A percentile compares a stretch with the other conserved stretches of the same genome.
These are phyloP conservation scores for Falcaria lacertinaria DNA, from an alignment of 2,888 invertebrate genomes.

Conservation along the genomic window DNA sequence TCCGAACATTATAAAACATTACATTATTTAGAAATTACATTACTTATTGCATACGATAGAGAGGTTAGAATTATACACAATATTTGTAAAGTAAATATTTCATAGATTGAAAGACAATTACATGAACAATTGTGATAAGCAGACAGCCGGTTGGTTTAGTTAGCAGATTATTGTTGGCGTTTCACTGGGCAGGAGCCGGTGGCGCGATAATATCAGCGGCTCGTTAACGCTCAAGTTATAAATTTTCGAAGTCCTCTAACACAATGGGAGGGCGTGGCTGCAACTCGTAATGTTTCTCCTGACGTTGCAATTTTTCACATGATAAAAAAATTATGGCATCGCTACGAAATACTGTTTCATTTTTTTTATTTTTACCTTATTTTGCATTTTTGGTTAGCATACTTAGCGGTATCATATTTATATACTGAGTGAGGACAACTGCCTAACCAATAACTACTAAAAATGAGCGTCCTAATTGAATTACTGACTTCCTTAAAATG, in stretches of 20 bases:
- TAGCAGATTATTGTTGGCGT: slow-evolving; percentile 38
- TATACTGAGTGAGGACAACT: too few species aligned
- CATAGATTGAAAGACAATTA: slow-evolving; percentile 19
- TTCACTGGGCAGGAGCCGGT: slow-evolving; percentile 42
- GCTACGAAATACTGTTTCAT: background rate
- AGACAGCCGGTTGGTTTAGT: slow-evolving; percentile 15
- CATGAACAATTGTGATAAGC: slow-evolving; percentile 23
- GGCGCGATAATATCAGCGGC: slow-evolving; percentile 51
- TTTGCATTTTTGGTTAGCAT: background rate
- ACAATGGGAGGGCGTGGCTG: slow-evolving; percentile 57
- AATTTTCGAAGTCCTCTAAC: slow-evolving; percentile 47
- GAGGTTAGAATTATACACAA: too few species aligned
- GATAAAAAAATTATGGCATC: slow-evolving; percentile 4
- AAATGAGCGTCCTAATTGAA: slow-evolving; percentile 19
- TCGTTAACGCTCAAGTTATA: slow-evolving; percentile 68
- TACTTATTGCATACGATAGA: too few species aligned
- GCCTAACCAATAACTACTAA: background rate
- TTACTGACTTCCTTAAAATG: slow-evolving; percentile 22
- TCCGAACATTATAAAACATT: slow-evolving; percentile 1
- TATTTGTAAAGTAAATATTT: too few species aligned
- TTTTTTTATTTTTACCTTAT: background rate
- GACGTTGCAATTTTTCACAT: slow-evolving; percentile 6
- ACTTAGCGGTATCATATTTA: too few species aligned
- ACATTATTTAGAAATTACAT: too few species aligned
- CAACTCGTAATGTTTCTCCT: slow-evolving; percentile 28